phyloP scores from a whole-genome alignment of 2,797 vertebrate genomes.

The Apodemus agrarius region DNA sequence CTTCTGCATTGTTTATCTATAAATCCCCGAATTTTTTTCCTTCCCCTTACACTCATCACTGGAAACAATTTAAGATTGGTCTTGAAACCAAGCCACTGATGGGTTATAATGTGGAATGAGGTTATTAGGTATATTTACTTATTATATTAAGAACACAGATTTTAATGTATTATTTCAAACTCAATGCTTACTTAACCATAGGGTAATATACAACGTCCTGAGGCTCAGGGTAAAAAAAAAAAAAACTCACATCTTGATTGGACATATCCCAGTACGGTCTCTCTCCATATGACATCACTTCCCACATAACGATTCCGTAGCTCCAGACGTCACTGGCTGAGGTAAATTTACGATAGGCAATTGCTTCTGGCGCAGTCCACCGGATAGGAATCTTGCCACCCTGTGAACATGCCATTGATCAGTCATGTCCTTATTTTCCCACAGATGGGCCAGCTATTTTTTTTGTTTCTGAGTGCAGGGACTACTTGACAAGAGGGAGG shows the following conservation, averaged over 20 bases:
- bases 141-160: not conserved
- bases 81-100: not conserved
- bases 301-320: slow-evolving; percentile 99
- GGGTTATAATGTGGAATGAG: not conserved
- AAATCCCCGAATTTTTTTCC: not conserved
- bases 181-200: not conserved
- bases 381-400: slow-evolving; percentile 99
- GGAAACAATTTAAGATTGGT: not conserved
- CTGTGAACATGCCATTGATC: slow-evolving; percentile 84
- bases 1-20: slow-evolving; percentile 7
- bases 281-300: slow-evolving; percentile 98
- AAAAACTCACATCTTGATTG: slow-evolving; percentile 95
- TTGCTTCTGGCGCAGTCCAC: slow-evolving; percentile 99
- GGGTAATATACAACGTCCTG: not conserved
- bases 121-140: not conserved
- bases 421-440: slow-evolving; percentile 28
- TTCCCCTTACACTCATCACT: not conserved
- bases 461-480: slow-evolving; percentile 36
- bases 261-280: slow-evolving; percentile 99
- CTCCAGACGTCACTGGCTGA: slow-evolving; percentile 99
- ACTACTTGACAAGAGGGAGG: slow-evolving; percentile 11
- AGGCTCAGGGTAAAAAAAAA: slow-evolving; percentile 14
- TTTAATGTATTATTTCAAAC: slow-evolving; percentile 36
- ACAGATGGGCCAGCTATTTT: not conserved
- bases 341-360: slow-evolving; percentile 98